phyloP scores from a whole-genome alignment of 2,113 vertebrate genomes.

The Colistium nudipinnis region DNA sequence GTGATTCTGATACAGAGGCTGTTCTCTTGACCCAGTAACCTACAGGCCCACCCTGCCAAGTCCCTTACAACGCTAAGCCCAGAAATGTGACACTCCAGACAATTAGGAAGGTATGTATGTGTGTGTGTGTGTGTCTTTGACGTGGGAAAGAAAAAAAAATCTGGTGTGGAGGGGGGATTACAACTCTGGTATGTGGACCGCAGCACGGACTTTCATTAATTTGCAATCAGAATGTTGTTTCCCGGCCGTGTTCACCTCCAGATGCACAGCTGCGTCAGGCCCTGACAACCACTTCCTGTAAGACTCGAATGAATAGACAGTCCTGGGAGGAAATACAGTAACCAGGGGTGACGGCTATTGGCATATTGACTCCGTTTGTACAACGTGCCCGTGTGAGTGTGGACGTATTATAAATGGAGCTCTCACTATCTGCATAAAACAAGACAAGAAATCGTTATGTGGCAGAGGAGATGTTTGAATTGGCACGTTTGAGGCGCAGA shows the following conservation, averaged over 20 bases:
- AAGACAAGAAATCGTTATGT: constrained; percentile 63
- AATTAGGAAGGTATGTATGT: constrained; percentile 61
- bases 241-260: constrained; percentile 6
- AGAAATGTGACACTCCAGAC: constrained; percentile 77
- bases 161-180: constrained; percentile 36
- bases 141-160: constrained; percentile 38
- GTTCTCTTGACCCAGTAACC: constrained; percentile 66
- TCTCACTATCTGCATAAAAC: constrained; percentile 50
- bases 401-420: constrained; percentile 54
- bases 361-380: constrained; percentile 66
- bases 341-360: constrained; percentile 59
- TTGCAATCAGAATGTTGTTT: constrained; percentile 57
- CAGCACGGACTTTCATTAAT: constrained; percentile 54
- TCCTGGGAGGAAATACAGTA: constrained; percentile 56
- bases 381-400: constrained; percentile 44
- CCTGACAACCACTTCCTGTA: constrained; percentile 29
- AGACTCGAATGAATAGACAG: constrained; percentile 52
- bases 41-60: constrained; percentile 28
- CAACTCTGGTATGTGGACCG: constrained; percentile 53
- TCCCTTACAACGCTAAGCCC: constrained; percentile 66
- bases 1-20: not conserved
- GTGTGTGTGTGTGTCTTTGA: constrained; percentile 54
- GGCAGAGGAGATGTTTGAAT: constrained; percentile 31
- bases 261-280: constrained; percentile 11
- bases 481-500: constrained; percentile 9